Conservation (phyloP, 2,113 vertebrate genomes). For the Cyanocitta stelleri region DNA sequence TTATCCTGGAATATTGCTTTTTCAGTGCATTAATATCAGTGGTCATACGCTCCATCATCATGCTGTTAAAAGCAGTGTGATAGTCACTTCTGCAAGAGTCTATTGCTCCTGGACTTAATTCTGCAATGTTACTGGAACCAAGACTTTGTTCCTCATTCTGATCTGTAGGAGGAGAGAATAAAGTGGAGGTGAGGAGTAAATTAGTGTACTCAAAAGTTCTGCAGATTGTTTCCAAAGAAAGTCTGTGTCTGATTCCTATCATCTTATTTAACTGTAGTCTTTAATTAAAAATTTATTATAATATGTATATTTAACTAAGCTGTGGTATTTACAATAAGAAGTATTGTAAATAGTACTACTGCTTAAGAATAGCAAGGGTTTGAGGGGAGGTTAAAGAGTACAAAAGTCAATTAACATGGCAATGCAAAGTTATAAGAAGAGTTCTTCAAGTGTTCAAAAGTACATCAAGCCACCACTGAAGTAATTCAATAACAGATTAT, state of each 20-base stretch:
- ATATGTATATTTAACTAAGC: not conserved
- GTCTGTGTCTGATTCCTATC: not conserved
- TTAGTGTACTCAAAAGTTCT: not conserved
- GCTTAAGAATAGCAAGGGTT: not conserved
- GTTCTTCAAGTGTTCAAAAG: not conserved
- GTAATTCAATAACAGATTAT: not conserved
- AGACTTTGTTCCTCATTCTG: slow-evolving; percentile 79
- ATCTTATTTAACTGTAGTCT: not conserved
- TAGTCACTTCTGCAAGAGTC: slow-evolving; percentile 86
- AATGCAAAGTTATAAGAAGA: not conserved
- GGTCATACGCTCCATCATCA: slow-evolving; percentile 99
- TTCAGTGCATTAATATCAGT: slow-evolving; percentile 92
- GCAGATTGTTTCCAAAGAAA: not conserved
- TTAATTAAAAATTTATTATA: not conserved
- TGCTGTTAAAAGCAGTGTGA: slow-evolving; percentile 91
- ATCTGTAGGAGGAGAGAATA: slow-evolving; percentile 67
- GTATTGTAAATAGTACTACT: not conserved
- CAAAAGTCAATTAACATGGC: not conserved
- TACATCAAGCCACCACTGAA: not conserved
- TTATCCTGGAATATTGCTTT: slow-evolving; percentile 91
- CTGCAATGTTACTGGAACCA: slow-evolving; percentile 84
- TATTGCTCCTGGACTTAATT: slow-evolving; percentile 92
- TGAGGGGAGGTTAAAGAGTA: not conserved
- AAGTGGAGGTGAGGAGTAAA: not conserved
- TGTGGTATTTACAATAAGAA: not conserved